Evolutionary conservation across 2,797 vertebrate genomes (phyloP).

Genomic region (Sebastes minor): DNA sequence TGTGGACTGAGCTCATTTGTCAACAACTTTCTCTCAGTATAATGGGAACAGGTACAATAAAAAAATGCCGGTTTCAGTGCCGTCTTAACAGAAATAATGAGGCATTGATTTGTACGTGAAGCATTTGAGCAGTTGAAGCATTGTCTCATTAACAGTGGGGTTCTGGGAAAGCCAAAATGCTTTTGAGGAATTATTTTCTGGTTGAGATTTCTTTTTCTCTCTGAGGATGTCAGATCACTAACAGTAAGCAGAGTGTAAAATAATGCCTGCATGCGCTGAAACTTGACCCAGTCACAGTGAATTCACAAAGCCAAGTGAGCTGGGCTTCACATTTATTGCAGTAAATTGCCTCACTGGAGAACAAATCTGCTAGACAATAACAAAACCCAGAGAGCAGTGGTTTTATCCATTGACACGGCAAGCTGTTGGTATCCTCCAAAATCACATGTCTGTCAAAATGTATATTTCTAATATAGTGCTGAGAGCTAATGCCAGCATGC

Average conservation of each 20-base stretch:
- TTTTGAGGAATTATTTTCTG: constrained; percentile 39
- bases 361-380: not conserved
- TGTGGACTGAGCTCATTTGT: constrained; percentile 33
- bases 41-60: not conserved
- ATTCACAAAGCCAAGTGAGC: not conserved
- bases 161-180: constrained; percentile 32
- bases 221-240: constrained; percentile 7
- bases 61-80: constrained; percentile 5
- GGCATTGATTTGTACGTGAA: constrained; percentile 25
- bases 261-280: not conserved
- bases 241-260: constrained; percentile 26
- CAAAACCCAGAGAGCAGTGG: not conserved
- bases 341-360: not conserved
- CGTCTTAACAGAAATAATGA: constrained; percentile 14
- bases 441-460: not conserved
- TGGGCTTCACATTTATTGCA: not conserved
- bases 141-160: constrained; percentile 35
- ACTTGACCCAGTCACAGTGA: not conserved
- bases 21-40: constrained; percentile 16
- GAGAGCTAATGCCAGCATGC: not conserved
- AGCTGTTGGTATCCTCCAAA: not conserved
- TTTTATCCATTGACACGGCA: not conserved
- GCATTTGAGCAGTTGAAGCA: constrained; percentile 10
- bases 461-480: not conserved
- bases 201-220: constrained; percentile 25